Percentiles rank a stretch among this genome's conserved stretches.
These are phyloP conservation scores for Alauda arvensis DNA, from an alignment of 2,797 vertebrate genomes.

Conservation along the genomic window DNA sequence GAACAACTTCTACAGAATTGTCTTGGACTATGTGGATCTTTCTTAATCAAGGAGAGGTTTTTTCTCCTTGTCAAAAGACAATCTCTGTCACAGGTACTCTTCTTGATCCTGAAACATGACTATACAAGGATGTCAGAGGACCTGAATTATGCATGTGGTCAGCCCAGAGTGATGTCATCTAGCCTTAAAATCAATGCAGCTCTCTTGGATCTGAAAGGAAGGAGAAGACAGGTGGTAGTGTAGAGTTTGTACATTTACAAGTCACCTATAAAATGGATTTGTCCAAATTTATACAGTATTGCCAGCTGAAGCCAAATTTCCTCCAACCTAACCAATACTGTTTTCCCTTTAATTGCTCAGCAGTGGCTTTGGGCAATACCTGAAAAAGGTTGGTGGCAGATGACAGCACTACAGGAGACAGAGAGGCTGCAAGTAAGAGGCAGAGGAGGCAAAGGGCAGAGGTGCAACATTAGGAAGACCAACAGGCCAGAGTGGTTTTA, in stretches of 20 bases:
- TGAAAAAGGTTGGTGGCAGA: neutral
- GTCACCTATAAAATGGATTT: neutral
- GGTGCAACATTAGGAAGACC: neutral
- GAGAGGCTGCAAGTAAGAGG: neutral
- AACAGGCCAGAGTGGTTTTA: neutral
- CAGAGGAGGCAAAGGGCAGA: neutral
- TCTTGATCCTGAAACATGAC: neutral
- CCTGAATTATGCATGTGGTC: neutral
- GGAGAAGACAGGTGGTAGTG: neutral
- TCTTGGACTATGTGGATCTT: neutral
- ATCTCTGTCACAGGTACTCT: neutral
- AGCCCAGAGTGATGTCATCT: neutral
- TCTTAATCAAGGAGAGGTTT: neutral
- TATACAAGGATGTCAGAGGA: neutral
- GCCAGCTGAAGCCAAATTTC: neutral
- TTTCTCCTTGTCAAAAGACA: neutral
- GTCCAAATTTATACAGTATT: neutral
- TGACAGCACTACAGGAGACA: neutral
- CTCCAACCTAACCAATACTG: neutral
- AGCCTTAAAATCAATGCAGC: neutral
- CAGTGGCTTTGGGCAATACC: neutral
- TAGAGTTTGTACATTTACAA: neutral
- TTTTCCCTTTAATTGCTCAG: neutral
- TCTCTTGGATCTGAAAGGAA: neutral
- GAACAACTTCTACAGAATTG: neutral